Conservation (phyloP, 1,140 invertebrate species). For the Coptotermes formosanus region DNA sequence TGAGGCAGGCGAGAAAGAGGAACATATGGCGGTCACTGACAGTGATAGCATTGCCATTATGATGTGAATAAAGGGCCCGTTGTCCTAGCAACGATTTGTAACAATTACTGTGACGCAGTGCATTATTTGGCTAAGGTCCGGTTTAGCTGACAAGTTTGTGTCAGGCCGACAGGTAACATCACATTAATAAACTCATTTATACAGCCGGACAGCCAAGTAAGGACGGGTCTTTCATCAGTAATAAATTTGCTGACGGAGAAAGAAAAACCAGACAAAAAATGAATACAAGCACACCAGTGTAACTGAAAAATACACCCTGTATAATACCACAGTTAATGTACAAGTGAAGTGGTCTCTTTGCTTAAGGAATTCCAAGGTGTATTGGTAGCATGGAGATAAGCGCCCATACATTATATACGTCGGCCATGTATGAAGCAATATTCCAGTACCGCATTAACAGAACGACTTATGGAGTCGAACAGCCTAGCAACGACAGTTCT, state of each 20-base stretch:
- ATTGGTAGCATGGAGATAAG: too few species aligned
- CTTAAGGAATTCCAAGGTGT: too few species aligned
- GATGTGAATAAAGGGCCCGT: background rate
- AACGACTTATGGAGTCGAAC: background rate
- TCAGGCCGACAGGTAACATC: background rate
- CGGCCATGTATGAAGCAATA: too few species aligned
- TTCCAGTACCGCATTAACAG: too few species aligned
- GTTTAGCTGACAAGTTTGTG: background rate
- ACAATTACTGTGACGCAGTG: background rate
- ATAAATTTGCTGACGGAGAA: background rate
- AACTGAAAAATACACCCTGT: too few species aligned
- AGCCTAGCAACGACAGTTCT: background rate
- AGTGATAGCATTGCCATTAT: background rate
- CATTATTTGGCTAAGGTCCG: slow-evolving; percentile 1
- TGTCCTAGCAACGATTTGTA: slow-evolving; percentile 12
- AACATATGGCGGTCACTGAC: background rate
- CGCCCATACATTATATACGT: too few species aligned
- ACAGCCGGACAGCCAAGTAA: background rate
- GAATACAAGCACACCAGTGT: too few species aligned
- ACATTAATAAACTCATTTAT: background rate
- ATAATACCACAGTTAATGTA: too few species aligned
- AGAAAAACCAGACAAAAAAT: too few species aligned
- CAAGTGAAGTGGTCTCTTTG: too few species aligned
- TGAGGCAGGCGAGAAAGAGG: background rate
- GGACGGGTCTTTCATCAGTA: background rate